Conservation (phyloP, 1,140 invertebrate species). For the Ruditapes philippinarum region DNA sequence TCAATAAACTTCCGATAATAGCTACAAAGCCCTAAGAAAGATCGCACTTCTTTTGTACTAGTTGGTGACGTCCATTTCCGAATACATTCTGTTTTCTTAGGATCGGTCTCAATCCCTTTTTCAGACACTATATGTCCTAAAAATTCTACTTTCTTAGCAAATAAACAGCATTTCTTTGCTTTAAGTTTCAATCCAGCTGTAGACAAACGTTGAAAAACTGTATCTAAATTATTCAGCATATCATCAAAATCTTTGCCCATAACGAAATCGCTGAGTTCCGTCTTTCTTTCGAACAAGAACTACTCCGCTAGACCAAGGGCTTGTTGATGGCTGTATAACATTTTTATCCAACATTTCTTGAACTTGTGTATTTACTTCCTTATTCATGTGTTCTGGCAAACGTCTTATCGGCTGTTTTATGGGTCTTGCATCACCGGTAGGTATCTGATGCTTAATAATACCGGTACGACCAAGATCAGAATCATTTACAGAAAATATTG, state of each 20-base stretch:
- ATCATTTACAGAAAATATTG: background rate
- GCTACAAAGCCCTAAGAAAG: conserved; percentile 18
- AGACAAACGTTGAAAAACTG: background rate
- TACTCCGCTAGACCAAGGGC: background rate
- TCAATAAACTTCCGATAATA: conserved; percentile 21
- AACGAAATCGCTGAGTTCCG: background rate
- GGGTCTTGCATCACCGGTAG: conserved; percentile 4
- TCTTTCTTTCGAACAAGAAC: conserved; percentile 33
- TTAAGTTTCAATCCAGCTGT: conserved; percentile 32
- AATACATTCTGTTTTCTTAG: conserved; percentile 28
- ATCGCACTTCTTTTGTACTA: background rate
- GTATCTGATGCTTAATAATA: background rate
- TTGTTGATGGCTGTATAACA: background rate
- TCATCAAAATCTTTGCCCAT: background rate
- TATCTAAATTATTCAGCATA: background rate
- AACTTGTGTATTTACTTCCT: background rate
- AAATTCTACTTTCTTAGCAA: conserved; percentile 26
- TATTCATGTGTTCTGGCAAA: conserved; percentile 9
- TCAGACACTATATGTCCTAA: conserved; percentile 13
- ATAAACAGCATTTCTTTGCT: conserved; percentile 21
- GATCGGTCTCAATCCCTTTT: background rate
- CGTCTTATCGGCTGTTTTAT: background rate
- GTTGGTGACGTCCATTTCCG: background rate
- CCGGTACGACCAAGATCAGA: background rate
- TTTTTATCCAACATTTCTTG: too few species aligned